A percentile compares a stretch with the other conserved stretches of the same genome.
Evolutionary conservation across 2,113 vertebrate genomes (phyloP).

Genomic region (Illadopsis cleaveri): DNA sequence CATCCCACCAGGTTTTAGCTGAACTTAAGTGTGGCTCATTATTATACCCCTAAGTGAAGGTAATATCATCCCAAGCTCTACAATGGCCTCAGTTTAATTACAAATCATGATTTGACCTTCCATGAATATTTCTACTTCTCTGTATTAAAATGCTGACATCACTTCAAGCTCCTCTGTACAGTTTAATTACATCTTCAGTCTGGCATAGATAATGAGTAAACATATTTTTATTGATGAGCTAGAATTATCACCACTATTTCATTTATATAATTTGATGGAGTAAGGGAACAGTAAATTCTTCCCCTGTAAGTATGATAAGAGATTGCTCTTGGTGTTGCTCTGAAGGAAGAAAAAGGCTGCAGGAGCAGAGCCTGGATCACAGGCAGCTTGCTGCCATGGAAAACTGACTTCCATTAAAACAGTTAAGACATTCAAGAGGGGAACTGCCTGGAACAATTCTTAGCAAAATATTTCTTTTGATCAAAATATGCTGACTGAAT

Average conservation of each 20-base stretch:
- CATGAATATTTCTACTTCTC: constrained; percentile 31
- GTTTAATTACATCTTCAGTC: constrained; percentile 57
- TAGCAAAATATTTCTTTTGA: constrained; percentile 6
- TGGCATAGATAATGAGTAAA: constrained; percentile 58
- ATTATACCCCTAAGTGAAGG: background rate
- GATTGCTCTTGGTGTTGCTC: background rate
- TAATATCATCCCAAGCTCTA: background rate
- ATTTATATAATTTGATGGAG: background rate
- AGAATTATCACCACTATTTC: background rate
- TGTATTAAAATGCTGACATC: constrained; percentile 23
- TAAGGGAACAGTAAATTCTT: background rate
- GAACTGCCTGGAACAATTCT: background rate
- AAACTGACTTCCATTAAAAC: background rate
- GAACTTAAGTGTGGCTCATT: background rate
- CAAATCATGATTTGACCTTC: constrained; percentile 34
- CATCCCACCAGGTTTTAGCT: background rate
- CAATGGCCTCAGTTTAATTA: background rate
- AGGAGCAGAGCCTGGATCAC: background rate
- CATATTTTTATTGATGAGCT: background rate
- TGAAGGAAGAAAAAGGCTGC: background rate
- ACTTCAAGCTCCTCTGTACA: constrained; percentile 42
- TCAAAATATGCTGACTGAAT: background rate
- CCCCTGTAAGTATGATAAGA: background rate
- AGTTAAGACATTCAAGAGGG: background rate
- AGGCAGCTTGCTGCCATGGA: background rate